Conservation (phyloP, 53 echinoderm and acorn worm species). For the Actinopyga echinites region DNA sequence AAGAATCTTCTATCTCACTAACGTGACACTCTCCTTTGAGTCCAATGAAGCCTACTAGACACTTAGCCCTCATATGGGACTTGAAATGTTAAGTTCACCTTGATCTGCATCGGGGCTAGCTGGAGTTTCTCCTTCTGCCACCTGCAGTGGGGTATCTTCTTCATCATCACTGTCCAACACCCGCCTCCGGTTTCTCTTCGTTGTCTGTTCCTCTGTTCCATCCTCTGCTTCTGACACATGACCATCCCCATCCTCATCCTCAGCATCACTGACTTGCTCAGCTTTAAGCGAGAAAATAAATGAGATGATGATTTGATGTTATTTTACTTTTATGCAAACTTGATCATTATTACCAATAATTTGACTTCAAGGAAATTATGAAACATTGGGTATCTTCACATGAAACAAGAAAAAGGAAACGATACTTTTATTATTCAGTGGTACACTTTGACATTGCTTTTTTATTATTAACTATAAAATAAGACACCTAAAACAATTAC, state of each 20-base stretch:
- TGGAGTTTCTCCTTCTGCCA: neutral
- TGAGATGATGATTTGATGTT: no score
- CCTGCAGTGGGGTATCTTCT: neutral
- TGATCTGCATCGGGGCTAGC: neutral
- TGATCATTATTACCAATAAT: no score
- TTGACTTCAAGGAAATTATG: no score
- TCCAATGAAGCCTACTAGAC: neutral
- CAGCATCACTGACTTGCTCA: constrained; percentile 38
- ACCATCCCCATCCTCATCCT: constrained; percentile 36
- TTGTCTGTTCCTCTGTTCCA: constrained; percentile 36
- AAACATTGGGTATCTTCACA: no score
- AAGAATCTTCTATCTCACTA: no score
- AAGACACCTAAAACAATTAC: no score
- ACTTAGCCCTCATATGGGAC: neutral
- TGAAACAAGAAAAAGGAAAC: no score
- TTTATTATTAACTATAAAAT: no score
- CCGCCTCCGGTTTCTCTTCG: constrained; percentile 21
- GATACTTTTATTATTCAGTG: no score
- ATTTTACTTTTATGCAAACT: no score
- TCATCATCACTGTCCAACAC: constrained; percentile 32
- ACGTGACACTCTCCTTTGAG: no score
- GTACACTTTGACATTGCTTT: no score
- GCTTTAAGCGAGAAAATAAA: neutral
- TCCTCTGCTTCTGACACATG: constrained; percentile 7
- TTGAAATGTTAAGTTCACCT: neutral